phyloP scores from a whole-genome alignment of 2,113 vertebrate genomes.

The Acrocephalus arundinaceus region DNA sequence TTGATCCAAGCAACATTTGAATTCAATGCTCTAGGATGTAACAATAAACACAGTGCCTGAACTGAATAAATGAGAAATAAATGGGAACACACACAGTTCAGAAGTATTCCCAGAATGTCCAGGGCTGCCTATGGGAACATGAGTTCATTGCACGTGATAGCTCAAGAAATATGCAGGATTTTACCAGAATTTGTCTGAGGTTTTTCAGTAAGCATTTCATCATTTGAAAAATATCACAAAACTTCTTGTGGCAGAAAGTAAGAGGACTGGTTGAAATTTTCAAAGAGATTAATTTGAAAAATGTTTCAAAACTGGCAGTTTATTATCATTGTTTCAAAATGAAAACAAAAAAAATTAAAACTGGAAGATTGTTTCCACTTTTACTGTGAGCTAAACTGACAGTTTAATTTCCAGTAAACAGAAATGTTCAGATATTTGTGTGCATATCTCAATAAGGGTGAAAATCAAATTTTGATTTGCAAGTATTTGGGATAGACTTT shows the following conservation, averaged over 20 bases:
- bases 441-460: neutral
- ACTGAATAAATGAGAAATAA: constrained; percentile 1
- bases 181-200: neutral
- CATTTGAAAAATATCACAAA: neutral
- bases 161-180: neutral
- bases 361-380: neutral
- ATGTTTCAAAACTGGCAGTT: neutral
- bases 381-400: neutral
- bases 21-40: neutral
- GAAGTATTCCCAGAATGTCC: neutral
- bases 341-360: neutral
- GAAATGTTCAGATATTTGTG: neutral
- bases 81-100: neutral
- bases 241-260: neutral
- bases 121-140: neutral
- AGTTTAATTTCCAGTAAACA: neutral
- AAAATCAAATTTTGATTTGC: neutral
- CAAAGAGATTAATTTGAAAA: neutral
- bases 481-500: neutral
- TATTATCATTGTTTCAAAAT: neutral
- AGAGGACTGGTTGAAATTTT: neutral
- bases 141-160: neutral
- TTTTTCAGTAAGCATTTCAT: neutral
- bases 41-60: neutral
- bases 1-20: neutral